Evolutionary conservation across 2,888 invertebrate species (phyloP).

Genomic region (Drosophila recens): DNA sequence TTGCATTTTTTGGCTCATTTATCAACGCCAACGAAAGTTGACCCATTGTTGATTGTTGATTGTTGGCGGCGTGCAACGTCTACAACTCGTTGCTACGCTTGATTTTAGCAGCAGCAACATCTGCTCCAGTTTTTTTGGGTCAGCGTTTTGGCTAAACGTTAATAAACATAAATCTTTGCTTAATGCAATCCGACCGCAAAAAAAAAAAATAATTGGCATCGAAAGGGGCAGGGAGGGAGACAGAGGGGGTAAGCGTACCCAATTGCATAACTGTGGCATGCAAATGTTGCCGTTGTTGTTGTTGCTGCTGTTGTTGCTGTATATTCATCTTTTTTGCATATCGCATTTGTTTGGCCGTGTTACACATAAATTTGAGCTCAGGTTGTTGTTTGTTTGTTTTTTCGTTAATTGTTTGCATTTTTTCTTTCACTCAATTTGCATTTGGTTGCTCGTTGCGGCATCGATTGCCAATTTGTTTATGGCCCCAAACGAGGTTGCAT

Average conservation of each 20-base stretch:
- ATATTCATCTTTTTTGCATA: slow-evolving; percentile 37
- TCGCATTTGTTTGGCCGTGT: slow-evolving; percentile 54
- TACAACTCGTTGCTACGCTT: slow-evolving; percentile 48
- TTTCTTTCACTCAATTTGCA: slow-evolving; percentile 32
- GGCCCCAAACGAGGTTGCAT: slow-evolving; percentile 46
- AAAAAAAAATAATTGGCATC: slow-evolving; percentile 55
- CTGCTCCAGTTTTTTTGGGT: slow-evolving; percentile 65
- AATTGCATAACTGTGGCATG: slow-evolving; percentile 71
- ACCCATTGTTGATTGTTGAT: slow-evolving; percentile 67
- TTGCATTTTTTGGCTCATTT: slow-evolving; percentile 54
- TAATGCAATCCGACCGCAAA: slow-evolving; percentile 68
- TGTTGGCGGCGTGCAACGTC: slow-evolving; percentile 35
- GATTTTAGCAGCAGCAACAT: slow-evolving; percentile 60
- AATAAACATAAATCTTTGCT: slow-evolving; percentile 78
- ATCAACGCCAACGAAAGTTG: slow-evolving; percentile 79
- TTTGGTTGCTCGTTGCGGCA: slow-evolving; percentile 62
- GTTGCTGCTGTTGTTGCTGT: slow-evolving; percentile 14
- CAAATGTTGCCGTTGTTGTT: slow-evolving; percentile 56
- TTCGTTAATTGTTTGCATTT: slow-evolving; percentile 68
- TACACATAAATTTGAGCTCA: slow-evolving; percentile 70
- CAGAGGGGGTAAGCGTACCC: slow-evolving; percentile 17
- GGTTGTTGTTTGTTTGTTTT: slow-evolving; percentile 36
- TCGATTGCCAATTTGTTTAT: slow-evolving; percentile 71
- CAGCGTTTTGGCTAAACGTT: slow-evolving; percentile 77
- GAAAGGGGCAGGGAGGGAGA: background rate